These are phyloP conservation scores for Caracal caracal DNA, from an alignment of 2,113 vertebrate genomes.

Conservation along the genomic window DNA sequence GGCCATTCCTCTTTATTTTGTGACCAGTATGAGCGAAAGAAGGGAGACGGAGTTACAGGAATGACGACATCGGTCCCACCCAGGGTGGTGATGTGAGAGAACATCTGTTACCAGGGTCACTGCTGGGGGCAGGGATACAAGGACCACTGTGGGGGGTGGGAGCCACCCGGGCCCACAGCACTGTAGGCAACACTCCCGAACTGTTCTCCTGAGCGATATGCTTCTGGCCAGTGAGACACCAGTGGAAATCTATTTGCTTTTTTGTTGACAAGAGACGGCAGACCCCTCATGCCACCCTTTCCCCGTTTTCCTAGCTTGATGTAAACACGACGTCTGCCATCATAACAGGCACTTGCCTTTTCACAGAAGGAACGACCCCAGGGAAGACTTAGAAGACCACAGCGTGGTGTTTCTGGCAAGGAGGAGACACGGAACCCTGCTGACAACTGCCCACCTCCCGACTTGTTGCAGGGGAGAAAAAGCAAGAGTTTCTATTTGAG, in stretches of 20 bases:
- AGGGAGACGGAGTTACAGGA: background rate
- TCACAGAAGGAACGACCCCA: background rate
- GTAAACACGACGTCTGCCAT: background rate
- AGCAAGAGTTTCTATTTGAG: background rate
- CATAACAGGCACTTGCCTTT: background rate
- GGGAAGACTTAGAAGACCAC: background rate
- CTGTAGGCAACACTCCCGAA: accelerated
- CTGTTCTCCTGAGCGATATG: accelerated
- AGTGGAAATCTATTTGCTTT: accelerated
- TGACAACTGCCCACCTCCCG: background rate
- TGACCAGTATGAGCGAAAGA: background rate
- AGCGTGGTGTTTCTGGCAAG: accelerated
- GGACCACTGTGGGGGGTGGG: accelerated
- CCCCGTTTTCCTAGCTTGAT: background rate
- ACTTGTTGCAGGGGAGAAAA: background rate
- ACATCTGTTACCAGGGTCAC: background rate
- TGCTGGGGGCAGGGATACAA: background rate
- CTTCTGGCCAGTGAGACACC: background rate
- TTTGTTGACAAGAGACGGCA: background rate
- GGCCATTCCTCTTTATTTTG: background rate
- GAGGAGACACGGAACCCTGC: accelerated
- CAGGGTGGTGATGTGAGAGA: background rate
- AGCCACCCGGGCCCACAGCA: background rate
- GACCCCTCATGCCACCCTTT: background rate
- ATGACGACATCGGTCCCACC: background rate